Evolutionary conservation across 2,797 vertebrate genomes (phyloP).

Genomic region (Rhinoraja longicauda): DNA sequence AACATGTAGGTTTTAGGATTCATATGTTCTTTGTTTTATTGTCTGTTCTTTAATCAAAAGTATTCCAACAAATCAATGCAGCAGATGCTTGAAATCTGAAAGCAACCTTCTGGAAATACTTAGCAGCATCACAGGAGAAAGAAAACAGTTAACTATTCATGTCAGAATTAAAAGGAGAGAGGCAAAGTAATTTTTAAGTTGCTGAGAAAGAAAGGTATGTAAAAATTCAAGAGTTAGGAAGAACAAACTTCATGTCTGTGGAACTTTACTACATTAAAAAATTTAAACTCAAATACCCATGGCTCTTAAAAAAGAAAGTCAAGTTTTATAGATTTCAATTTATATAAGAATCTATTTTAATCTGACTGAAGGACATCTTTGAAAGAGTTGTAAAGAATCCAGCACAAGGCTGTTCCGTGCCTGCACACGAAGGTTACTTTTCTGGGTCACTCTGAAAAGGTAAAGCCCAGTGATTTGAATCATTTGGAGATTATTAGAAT

Average conservation of each 20-base stretch:
- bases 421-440: neutral
- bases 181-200: no score
- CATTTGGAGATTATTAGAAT: neutral
- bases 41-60: no score
- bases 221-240: no score
- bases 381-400: neutral
- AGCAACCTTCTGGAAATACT: no score
- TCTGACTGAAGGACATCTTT: neutral
- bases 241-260: no score
- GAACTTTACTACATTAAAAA: neutral
- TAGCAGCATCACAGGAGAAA: no score
- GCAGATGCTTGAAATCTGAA: no score
- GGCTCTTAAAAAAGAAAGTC: neutral
- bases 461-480: neutral
- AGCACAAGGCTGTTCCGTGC: neutral
- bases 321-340: neutral
- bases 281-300: neutral
- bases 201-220: no score
- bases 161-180: no score
- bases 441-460: neutral
- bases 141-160: no score
- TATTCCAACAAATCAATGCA: no score
- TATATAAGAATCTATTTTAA: neutral
- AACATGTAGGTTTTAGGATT: neutral
- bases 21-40: no score